Conservation (phyloP, 2,113 vertebrate species). For the Emberiza fucata region DNA sequence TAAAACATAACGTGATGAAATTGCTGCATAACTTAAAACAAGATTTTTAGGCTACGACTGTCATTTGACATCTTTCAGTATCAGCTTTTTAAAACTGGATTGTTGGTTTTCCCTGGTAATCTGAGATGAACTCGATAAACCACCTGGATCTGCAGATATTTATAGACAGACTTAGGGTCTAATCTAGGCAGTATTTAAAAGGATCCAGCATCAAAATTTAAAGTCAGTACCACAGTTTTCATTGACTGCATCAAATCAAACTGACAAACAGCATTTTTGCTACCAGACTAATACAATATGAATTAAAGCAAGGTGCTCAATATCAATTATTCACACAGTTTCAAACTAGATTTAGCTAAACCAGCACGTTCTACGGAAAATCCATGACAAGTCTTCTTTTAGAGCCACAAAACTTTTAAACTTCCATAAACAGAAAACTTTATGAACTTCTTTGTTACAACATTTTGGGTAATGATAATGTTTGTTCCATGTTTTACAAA, state of each 20-base stretch:
- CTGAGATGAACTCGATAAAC: neutral
- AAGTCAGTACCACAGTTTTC: neutral
- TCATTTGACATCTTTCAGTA: neutral
- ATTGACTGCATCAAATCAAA: neutral
- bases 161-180: neutral
- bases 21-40: neutral
- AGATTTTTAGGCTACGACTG: neutral
- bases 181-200: neutral
- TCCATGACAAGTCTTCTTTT: no score
- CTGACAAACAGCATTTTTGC: neutral
- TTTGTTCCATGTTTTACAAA: neutral
- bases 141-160: neutral
- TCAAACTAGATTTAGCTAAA: neutral
- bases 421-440: neutral
- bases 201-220: neutral
- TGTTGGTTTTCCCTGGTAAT: neutral
- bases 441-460: neutral
- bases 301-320: neutral
- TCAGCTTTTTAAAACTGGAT: neutral
- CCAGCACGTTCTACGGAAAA: neutral
- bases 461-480: rapidly evolving
- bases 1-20: neutral
- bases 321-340: neutral
- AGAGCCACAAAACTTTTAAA: neutral
- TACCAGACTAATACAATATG: neutral